Evolutionary conservation across 2,888 invertebrate genomes (phyloP).

Genomic region (Nyleta sp.): DNA sequence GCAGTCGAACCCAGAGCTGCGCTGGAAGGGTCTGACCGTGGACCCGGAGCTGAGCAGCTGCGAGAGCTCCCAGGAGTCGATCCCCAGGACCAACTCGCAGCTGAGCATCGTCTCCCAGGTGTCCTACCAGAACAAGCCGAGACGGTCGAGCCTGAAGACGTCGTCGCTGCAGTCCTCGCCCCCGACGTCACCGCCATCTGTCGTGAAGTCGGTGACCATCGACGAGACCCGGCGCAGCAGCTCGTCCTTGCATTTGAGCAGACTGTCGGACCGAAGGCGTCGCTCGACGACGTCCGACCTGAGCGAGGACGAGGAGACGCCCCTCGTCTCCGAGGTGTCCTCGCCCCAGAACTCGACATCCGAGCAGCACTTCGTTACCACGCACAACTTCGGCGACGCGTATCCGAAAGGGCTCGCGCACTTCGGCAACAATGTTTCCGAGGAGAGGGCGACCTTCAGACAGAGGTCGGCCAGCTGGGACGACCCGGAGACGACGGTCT

Average conservation of each 20-base stretch:
- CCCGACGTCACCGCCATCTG: conserved; percentile 74
- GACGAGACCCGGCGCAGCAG: conserved; percentile 70
- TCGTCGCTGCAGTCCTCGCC: conserved; percentile 76
- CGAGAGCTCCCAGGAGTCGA: conserved; percentile 81
- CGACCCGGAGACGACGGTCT: conserved; percentile 80
- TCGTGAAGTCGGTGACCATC: conserved; percentile 76
- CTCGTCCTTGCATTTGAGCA: conserved; percentile 1
- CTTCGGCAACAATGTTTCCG: conserved; percentile 69
- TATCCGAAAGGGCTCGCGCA: conserved; percentile 69
- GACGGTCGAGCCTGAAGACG: conserved; percentile 27
- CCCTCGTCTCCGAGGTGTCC: conserved; percentile 84
- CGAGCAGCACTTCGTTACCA: conserved; percentile 73
- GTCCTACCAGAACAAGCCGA: conserved; percentile 5
- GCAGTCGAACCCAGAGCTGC: conserved; percentile 83
- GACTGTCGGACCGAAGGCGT: conserved; percentile 11
- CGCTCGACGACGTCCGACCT: conserved; percentile 69
- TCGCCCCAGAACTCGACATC: conserved; percentile 77
- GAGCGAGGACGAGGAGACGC: conserved; percentile 88
- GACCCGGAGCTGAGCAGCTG: conserved; percentile 81
- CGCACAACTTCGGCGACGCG: conserved; percentile 69
- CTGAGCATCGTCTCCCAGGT: conserved; percentile 75
- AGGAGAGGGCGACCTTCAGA: conserved; percentile 66
- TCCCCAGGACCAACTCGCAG: conserved; percentile 76
- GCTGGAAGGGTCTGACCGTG: conserved; percentile 84
- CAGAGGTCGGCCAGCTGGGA: conserved; percentile 74